Base-by-base conservation (phyloP, 2,888 invertebrate genomes). In the Netelia fuscicornis region DNA sequence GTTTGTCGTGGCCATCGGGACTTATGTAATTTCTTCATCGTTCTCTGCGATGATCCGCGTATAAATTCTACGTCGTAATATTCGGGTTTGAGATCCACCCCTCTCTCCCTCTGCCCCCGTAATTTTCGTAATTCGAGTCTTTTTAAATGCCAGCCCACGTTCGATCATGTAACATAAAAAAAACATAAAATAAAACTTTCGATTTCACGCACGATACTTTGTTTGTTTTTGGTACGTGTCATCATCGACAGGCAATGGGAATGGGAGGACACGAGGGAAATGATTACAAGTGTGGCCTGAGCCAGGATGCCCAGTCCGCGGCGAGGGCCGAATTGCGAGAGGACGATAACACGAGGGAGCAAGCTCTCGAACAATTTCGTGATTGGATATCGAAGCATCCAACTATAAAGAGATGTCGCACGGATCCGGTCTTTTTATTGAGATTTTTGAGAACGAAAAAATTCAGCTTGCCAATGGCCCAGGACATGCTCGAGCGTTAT, bases 401-500 rank as follows among this genome's bases (percentile, higher is more conserved):
- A 0, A 95, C 96, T 79, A 98, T 98, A 87, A 97, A 96, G 90
- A 96, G 95, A 90, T 98, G 98, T 93, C 95, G 98, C 86, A 97
- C 97, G 86, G 98, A 98, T 92, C 94, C 97, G 0, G 95, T 96
- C 8, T 98, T 98, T 92, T 95, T 98, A 17, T 94, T 98, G 60
- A 95, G 98, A 65, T 98, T 98, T 90, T 95, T 98, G 13, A 95
- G 98, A 56, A 97, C 97, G 62, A 97, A 98, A 94, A 98, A 98
- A 93, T 98, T 97, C 94, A 97, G 97, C 52, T 96, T 98, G 23
- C 97, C 97, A 0, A 96, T 97, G 92, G 97, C 98, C 0, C 97
- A 98, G 90, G 97, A 97, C 86, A 97, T 98, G 96, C 94, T 98
- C 87, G 98, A 98, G 93, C 96, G 97, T 70, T 98, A 98, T 93